Evolutionary conservation across 2,888 invertebrate genomes (phyloP).

Genomic region (Cataglyphis altisquamis): DNA sequence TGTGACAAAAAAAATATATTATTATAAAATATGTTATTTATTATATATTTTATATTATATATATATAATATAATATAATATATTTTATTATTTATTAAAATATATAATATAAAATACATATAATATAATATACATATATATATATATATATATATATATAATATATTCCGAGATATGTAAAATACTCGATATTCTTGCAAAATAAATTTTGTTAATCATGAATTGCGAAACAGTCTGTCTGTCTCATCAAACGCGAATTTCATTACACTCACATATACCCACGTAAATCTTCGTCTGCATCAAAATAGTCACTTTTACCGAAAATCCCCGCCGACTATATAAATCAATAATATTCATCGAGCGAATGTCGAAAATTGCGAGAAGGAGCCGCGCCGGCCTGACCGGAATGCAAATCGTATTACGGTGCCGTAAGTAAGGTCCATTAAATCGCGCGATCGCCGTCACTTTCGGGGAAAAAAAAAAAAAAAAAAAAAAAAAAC

Average conservation of each 20-base stretch:
- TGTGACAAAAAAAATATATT: not conserved
- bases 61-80: too few relatives aligned
- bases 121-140: too few relatives aligned
- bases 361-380: constrained; percentile 44
- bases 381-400: constrained; percentile 11
- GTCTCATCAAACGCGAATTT: constrained; percentile 11
- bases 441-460: constrained; percentile 42
- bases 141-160: not conserved
- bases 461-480: constrained; percentile 21
- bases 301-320: not conserved
- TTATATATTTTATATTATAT: too few relatives aligned
- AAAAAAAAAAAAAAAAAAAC: constrained; percentile 20
- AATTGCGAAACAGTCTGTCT: not conserved
- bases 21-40: not conserved
- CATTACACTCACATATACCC: constrained; percentile 1
- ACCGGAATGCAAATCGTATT: constrained; percentile 48
- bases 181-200: not conserved
- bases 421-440: constrained; percentile 34
- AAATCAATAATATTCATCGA: constrained; percentile 31
- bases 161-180: not conserved
- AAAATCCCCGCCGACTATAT: constrained; percentile 16
- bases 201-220: not conserved
- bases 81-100: too few relatives aligned
- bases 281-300: not conserved
- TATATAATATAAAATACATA: too few relatives aligned